Base-by-base conservation (phyloP, 2,797 vertebrate species). In the Helicolenus hilgendorfi region DNA sequence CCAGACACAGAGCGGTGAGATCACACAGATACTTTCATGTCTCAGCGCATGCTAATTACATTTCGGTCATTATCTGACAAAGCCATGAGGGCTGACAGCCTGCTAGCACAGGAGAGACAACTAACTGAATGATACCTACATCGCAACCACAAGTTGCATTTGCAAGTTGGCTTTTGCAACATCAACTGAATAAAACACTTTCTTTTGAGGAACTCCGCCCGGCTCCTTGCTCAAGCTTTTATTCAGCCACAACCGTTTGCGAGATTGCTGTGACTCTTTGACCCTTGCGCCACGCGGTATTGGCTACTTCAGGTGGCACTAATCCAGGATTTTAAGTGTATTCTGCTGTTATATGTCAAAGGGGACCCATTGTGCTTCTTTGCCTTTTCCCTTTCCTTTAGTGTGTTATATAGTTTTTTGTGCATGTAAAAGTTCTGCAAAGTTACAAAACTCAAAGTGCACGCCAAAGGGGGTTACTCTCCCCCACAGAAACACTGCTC, bases 11-110 rank as follows among this genome's bases (percentile, higher is more conserved):
- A 76, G 75, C 4, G 10, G 67, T 64, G n/a, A 82, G 27, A 89
- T 80, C 80, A 83, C 83, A 85, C 36, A 59, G 75, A 68, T 78
- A 69, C 82, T 82, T 92, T 92, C 74, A 85, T 87, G 85, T 94
- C 89, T 88, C 83, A 81, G 79, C 29, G 35, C 72, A 79, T 58
- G 68, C 81, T 92, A 84, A 92, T 94, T 89, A 85, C 81, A 94
- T 92, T 93, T 89, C 20, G 14, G 60, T 78, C 68, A 88, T 88
- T 89, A 94, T 93, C 80, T 84, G 65, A 77, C 60, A 68, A 68
- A 87, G 71, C 71, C 86, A 80, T 58, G 36, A 24, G 67, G 73
- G 70, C 70, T 60, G 83, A 70, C 56, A 76, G 89, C 41, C 53
- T 65, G 38, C 60, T 5, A 80, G 64, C 77, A 87, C 68, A 84